Percentiles rank a stretch among this genome's conserved stretches.
Evolutionary conservation across 1,140 invertebrate species (phyloP).

Genomic region (Sitodiplosis mosellana): DNA sequence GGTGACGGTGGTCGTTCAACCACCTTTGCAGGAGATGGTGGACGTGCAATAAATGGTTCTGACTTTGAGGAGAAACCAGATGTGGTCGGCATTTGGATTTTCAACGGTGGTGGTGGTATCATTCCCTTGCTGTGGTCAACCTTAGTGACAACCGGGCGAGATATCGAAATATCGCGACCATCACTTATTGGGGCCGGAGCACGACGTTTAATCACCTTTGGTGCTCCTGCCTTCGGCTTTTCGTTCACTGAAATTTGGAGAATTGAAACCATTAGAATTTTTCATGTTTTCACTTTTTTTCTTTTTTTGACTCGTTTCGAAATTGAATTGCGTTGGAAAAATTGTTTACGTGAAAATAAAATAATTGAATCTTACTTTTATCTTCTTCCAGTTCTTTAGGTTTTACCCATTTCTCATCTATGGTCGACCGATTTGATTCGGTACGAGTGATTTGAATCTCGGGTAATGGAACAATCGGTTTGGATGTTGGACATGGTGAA

Average conservation of each 20-base stretch:
- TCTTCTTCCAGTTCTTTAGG: background rate
- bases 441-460: background rate
- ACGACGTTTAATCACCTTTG: conserved; percentile 29
- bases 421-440: background rate
- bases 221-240: conserved; percentile 13
- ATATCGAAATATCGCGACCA: conserved; percentile 13
- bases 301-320: too few relatives aligned
- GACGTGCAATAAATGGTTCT: conserved; percentile 1
- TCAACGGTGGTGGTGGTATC: conserved; percentile 25
- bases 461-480: too few relatives aligned
- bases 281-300: too few relatives aligned
- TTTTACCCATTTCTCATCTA: background rate
- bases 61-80: background rate
- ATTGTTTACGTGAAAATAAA: too few relatives aligned
- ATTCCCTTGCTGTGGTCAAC: conserved; percentile 24
- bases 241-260: background rate
- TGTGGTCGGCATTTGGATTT: background rate
- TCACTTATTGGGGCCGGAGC: conserved; percentile 15
- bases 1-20: background rate
- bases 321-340: too few relatives aligned
- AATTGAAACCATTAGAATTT: too few relatives aligned
- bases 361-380: background rate
- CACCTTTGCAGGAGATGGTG: background rate
- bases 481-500: too few relatives aligned
- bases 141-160: conserved; percentile 24